Base-by-base conservation (phyloP, 2,113 vertebrate species). In the Sapayoa aenigma region DNA sequence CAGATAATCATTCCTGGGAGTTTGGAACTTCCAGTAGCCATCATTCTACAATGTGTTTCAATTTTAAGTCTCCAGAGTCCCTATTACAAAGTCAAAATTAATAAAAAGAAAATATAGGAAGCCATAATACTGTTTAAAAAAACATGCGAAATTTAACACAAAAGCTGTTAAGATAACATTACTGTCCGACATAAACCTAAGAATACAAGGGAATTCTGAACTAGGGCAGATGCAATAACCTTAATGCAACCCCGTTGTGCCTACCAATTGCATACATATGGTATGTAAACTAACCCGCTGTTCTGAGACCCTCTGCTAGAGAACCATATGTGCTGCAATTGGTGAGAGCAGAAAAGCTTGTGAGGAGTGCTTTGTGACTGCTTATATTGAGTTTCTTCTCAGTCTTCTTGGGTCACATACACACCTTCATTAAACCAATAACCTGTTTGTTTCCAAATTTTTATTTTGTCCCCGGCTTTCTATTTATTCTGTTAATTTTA, bases 151-250 rank as follows among this genome's bases (percentile, higher is more conserved):
- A 92, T 92, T 66, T 96, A 95, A 93, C 87, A 90, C 82, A 96
- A 97, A 96, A 96, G 62, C 59, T 93, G 60, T 87, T 95, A 97
- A 96, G 95, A 95, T 94, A 97, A 96, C 76, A 96, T 87, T 73
- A 88, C 73, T 93, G 56, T 87, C 81, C 73, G 27, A 94, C 52
- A 49, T 33, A 94, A 94, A 95, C 74, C 87, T 96, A 68, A 67
- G 91, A 96, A 93, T 90, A 94, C 87, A 94, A 69, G 79, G 93
- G 90, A 95, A 94, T 94, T 96, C 90, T 9, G 28, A 97, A 71
- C 82, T 47, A 93, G 90, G 93, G 80, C 71, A 96, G 94, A 76
- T 94, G 87, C 53, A 90, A 77, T 91, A 94, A 96, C 86, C 86
- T 93, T 92, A 93, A 87, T 22, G 76, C 77, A 96, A 94, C 90